Evolutionary conservation across 2,113 vertebrate genomes (phyloP).

Genomic region (Micromys minutus): DNA sequence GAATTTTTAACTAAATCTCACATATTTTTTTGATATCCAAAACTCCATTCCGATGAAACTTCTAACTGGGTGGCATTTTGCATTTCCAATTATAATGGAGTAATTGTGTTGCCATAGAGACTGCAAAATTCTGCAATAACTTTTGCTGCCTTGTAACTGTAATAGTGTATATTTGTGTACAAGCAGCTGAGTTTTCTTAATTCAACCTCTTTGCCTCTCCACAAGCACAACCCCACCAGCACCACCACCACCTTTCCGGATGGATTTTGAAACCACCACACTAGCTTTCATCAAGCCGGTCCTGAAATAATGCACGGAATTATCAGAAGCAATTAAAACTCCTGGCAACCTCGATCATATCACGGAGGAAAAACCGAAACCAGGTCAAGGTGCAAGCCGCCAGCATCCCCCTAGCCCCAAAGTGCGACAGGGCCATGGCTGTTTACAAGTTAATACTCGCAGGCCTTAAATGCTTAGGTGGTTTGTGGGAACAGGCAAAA

Average conservation of each 20-base stretch:
- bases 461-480: conserved; percentile 49
- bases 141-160: conserved; percentile 78
- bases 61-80: conserved; percentile 76
- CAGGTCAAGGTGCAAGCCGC: conserved; percentile 57
- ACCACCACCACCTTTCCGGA: not conserved
- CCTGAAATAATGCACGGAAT: conserved; percentile 31
- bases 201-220: not conserved
- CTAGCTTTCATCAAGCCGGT: not conserved
- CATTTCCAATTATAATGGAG: conserved; percentile 81
- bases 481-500: conserved; percentile 49
- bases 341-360: not conserved
- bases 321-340: conserved; percentile 68
- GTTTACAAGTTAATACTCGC: conserved; percentile 54
- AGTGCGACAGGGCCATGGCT: not conserved
- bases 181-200: conserved; percentile 70
- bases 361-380: conserved; percentile 72
- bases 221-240: not conserved
- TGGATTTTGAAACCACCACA: conserved; percentile 42
- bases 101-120: conserved; percentile 81
- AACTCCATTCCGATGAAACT: conserved; percentile 75
- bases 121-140: conserved; percentile 79
- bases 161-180: conserved; percentile 69
- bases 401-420: not conserved
- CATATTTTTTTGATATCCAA: conserved; percentile 48
- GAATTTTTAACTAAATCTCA: not conserved